Base-by-base conservation (phyloP, 2,888 invertebrate genomes). In the Steinernema hermaphroditum region DNA sequence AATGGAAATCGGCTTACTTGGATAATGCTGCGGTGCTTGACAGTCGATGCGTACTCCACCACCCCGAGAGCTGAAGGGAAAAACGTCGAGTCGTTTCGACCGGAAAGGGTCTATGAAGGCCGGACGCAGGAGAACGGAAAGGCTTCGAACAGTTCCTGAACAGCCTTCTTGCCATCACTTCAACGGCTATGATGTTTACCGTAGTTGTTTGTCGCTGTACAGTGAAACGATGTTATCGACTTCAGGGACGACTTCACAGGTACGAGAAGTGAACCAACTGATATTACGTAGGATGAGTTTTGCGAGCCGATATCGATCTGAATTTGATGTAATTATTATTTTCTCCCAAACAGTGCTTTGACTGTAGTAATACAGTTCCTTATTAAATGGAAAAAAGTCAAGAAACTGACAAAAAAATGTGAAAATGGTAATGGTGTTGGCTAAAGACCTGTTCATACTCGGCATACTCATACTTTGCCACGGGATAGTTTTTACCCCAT, bases 21-120 rank as follows among this genome's bases (percentile, higher is more conserved):
- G 85, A 74, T 85, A 83, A 75, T 85, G 85, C 24, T 77, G 71
- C 12, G 85, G 85, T 16, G 85, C 78, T 68, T 81, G 80, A 69
- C 85, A 85, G 19, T 82, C 82, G 44, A 85, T 73, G 32, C 77
- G 75, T 2, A 83, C 80, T 6, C 84, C 84, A 24, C 80, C 83
- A 2, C 76, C 78, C 22, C 76, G 29, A 1, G 73, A 22, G 27
- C 57, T 76, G n/a, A 82, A 70, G 1, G 85, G 83, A 62, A 81
- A 83, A 2, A 78, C 82, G 49, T 85, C 84, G 37, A 81, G 76
- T 9, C 81, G 68, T 49, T 68, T 68, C 19, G 69, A 68, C 9
- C 77, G 77, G 69, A 81, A 81, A 2, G 80, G 72, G 24, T 80
- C 81, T 22, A 80, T 77, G 73, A 81, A 80, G 27, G 78, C 79